Conservation (phyloP, 1,140 invertebrate species). For the Andricus grossulariae region DNA sequence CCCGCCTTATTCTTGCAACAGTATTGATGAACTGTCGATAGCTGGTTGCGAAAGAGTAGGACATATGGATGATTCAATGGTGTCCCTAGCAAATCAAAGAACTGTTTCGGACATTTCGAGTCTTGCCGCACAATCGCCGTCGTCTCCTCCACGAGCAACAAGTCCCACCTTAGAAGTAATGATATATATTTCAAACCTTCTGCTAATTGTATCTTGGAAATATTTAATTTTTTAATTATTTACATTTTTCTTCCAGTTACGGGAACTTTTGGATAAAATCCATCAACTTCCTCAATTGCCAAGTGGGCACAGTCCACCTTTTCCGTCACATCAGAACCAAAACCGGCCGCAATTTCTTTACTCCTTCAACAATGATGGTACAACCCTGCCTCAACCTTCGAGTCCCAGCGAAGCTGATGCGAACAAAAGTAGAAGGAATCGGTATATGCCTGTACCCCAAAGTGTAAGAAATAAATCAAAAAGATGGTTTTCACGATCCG, state of each 20-base stretch:
- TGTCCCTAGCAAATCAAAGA: slow-evolving; percentile 76
- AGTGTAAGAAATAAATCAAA: slow-evolving; percentile 70
- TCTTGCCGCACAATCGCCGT: slow-evolving; percentile 79
- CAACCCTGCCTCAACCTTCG: slow-evolving; percentile 52
- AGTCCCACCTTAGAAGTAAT: slow-evolving; percentile 83
- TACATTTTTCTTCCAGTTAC: slow-evolving; percentile 64
- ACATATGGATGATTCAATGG: slow-evolving; percentile 65
- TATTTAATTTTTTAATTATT: slow-evolving; percentile 28
- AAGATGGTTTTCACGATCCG: slow-evolving; percentile 83
- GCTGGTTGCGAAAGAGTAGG: slow-evolving; percentile 64
- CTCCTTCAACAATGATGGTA: slow-evolving; percentile 49
- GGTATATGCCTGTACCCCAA: slow-evolving; percentile 69
- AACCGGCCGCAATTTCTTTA: slow-evolving; percentile 65
- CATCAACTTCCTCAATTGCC: slow-evolving; percentile 78
- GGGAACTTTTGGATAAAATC: slow-evolving; percentile 82
- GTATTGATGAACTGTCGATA: slow-evolving; percentile 80
- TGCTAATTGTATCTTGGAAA: too few relatives aligned
- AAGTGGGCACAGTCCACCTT: slow-evolving; percentile 51
- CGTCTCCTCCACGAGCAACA: slow-evolving; percentile 86
- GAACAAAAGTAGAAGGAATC: slow-evolving; percentile 56
- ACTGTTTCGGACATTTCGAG: slow-evolving; percentile 82
- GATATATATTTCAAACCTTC: not conserved
- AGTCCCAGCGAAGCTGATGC: slow-evolving; percentile 58
- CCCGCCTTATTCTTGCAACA: slow-evolving; percentile 87
- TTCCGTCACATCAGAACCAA: slow-evolving; percentile 55